These are phyloP conservation scores for Austrolebias charrua DNA, from an alignment of 2,797 vertebrate species.

Conservation along the genomic window DNA sequence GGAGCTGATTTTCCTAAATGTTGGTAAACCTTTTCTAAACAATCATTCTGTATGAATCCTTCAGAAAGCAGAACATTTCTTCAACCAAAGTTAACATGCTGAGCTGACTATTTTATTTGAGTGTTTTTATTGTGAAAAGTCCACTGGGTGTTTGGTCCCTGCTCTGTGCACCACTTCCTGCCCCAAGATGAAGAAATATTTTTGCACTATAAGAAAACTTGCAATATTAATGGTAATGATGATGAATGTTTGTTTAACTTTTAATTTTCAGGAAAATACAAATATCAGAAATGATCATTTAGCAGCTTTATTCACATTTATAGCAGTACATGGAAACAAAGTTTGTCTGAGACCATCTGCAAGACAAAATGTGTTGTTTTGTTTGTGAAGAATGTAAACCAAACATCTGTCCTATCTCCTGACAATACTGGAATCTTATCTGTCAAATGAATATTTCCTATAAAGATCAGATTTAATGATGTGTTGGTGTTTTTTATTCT, in stretches of 20 bases:
- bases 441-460: not conserved
- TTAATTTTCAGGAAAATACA: constrained; percentile 2
- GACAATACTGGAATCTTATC: not conserved
- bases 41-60: fast-evolving
- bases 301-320: not conserved
- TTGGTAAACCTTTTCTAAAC: too few relatives aligned
- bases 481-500: not conserved
- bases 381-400: not conserved
- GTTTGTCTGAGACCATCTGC: too few relatives aligned
- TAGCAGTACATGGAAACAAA: too few relatives aligned
- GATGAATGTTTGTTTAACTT: not conserved
- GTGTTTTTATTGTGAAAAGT: not conserved
- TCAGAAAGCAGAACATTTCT: not conserved
- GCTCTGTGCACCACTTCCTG: not conserved
- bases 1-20: not conserved
- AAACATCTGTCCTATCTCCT: too few relatives aligned
- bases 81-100: not conserved
- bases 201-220: constrained; percentile 22
- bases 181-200: constrained; percentile 13
- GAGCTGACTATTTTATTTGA: not conserved
- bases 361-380: not conserved
- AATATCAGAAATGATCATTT: not conserved
- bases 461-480: not conserved
- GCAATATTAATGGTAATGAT: not conserved
- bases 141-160: not conserved